Evolutionary conservation across 2,113 vertebrate species (phyloP), one percentile per base, ranked within the genome.

Genomic region (Stigmatopora nigra): DNA sequence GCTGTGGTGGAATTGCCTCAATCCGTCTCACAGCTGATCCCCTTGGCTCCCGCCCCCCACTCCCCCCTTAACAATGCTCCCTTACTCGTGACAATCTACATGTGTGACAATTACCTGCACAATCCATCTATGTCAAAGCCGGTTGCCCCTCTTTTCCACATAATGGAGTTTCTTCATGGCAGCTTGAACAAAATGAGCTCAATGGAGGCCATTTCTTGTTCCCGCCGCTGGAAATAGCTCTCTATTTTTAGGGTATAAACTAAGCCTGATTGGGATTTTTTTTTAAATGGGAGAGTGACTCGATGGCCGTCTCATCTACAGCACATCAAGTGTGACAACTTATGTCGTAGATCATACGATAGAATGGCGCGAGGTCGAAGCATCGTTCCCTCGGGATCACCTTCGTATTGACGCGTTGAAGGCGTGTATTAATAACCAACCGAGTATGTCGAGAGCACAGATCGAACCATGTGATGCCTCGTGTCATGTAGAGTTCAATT

Each of bases 11-110:
- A 90, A 91, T 91, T 90, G 83, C 81, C 81, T 85, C 89, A 78
- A 91, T 91, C 88, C 65, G 79, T 90, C 88, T 91, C 86, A 65
- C 87, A 88, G 87, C 85, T 84, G 86, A 90, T 88, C 83, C 81
- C 81, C 76, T 72, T 68, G 68, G 76, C 82, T 78, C 72, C 75
- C n/a, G n/a, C 25, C 25, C 25, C 70, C 79, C 70, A 19, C 66
- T 78, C 77, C 70, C 70, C 82, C 70, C 62, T 71, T 82, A 81
- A 78, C 82, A 71, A 38, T 68, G 64, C 80, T 85, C 83, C 76
- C 80, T 87, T 83, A 85, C 81, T 88, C 81, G 72, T 85, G 88
- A 86, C 86, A 86, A 86, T 89, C 87, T 86, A 84, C 86, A 89
- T 83, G 84, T 85, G 85, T 85, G 82, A 87, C 86, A 88, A 88